Base-by-base conservation (phyloP, 1,140 invertebrate genomes). In the Lasioglossum baleicum region DNA sequence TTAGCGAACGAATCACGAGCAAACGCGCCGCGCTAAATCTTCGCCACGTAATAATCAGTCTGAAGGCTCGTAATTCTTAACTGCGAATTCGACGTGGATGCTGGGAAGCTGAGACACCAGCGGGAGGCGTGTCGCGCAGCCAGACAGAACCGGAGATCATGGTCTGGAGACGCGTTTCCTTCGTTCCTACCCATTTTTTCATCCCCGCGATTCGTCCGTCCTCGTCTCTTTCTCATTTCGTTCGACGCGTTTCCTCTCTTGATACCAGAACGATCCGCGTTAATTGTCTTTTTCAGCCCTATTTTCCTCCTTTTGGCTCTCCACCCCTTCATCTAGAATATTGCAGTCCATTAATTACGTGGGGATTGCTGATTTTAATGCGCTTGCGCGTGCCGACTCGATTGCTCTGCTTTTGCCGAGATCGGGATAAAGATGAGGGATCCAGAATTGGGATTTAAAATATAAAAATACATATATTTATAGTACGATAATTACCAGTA, bases 1-100 rank as follows among this genome's bases (percentile, higher is more conserved):
- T 65, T 56, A 66, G 51, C 65, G 68, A 76, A 84, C 84, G 72
- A 60, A 58, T 56, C 79, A 58, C 51, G 67, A 48, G 70, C 81
- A 77, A 85, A 84, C 69, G 69, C 73, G 70, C 58, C 72, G 69
- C 74, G 81, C 84, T 84, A 84, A 85, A 84, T 85, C 84, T 71
- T 70, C 58, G 73, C 60, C 51, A 31, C 76, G 70, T 77, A 77
- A 77, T 77, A 63, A 77, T 77, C 67, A 51, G 75, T 77, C 67
- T 70, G 68, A 63, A 63, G 66, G 75, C 75, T 77, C 67, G 67
- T 77, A 71, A 71, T n/a, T 77, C 67, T 78, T 53, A n/a, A 10
- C 74, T n/a, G 65, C 15, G 74, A 31, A 68, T 60, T 40, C 51
- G 4, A 6, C 26, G 48, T 40, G 53, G 64, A 60, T 53, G 64